Base-by-base conservation (phyloP, 2,113 vertebrate species). In the Cebidichthys violaceus region DNA sequence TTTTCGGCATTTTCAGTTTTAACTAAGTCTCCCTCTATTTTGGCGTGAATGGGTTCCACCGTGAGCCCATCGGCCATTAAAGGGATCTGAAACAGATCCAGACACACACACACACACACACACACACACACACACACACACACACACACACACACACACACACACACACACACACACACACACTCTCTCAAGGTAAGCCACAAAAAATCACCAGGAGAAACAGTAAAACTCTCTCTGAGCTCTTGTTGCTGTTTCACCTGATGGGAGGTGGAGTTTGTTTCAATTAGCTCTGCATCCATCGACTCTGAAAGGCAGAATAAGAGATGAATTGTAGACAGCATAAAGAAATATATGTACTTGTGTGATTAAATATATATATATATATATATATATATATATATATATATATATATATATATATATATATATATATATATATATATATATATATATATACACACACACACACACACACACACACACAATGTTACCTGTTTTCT, bases 241-340 rank as follows among this genome's bases (percentile, higher is more conserved):
- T 18, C 35, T 29, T 10, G 24, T 4, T 52, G 4, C 13, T 35
- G 20, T 18, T 72, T 92, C 73, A 99, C 97, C 95, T 97, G 97
- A 41, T 93, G 95, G 70, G 94, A 93, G 29, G 94, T 93, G 9
- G 95, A 31, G 57, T 97, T 96, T 0, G 94, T 85, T 79, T 97
- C 97, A 90, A 96, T 95, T 86, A 97, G 97, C 41, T 97, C 96
- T 4, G 95, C 89, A 86, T 98, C 97, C 77, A 94, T 79, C 4
- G 87, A 90, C 85, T 97, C 95, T 93, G 77, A 92, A 93, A 29
- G 11, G 39, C 6, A 69, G 20, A 52, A 41, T 18, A 10, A n/a
- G 43, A 41, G 2, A 78, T 35, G 22, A 1, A 72, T 52, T 43
- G 65, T 6, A 9, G 55, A 66, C 9, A 24, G 24, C 4, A n/a